phyloP scores from a whole-genome alignment of 1,140 invertebrate species.

The Paraescarpia echinospica region DNA sequence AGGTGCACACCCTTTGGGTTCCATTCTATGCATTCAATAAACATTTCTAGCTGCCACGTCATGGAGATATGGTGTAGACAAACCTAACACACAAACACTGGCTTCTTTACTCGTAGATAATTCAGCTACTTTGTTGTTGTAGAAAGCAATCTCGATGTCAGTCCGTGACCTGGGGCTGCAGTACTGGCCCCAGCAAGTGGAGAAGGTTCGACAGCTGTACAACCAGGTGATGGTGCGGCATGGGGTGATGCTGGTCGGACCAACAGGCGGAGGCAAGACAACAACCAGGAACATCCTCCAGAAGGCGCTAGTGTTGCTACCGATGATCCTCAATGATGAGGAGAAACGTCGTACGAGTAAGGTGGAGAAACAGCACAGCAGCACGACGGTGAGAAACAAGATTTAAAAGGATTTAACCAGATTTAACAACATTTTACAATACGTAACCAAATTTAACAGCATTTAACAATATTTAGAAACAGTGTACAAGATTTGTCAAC shows the following conservation, averaged over 20 bases:
- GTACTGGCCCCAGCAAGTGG: constrained; percentile 52
- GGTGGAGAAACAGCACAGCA: neutral
- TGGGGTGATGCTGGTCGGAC: constrained; percentile 58
- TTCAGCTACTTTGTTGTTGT: constrained; percentile 4
- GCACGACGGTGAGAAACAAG: neutral
- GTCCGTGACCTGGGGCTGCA: constrained; percentile 49
- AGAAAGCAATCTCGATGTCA: constrained; percentile 55
- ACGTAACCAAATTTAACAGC: neutral
- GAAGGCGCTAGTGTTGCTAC: constrained; percentile 52
- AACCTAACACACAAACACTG: too few relatives aligned
- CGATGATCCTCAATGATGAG: constrained; percentile 39
- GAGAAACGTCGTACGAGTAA: neutral
- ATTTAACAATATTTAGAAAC: too few relatives aligned
- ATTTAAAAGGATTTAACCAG: neutral
- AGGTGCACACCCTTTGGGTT: too few relatives aligned
- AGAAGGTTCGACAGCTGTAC: constrained; percentile 57
- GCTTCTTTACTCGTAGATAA: too few relatives aligned
- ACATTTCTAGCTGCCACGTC: too few relatives aligned
- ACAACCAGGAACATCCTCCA: constrained; percentile 51
- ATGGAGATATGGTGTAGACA: too few relatives aligned
- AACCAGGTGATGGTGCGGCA: constrained; percentile 56
- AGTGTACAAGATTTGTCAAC: too few relatives aligned
- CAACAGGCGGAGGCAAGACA: constrained; percentile 56
- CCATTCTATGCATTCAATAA: too few relatives aligned
- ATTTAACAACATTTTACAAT: neutral